Conservation (phyloP, 2,888 invertebrate genomes). For the Pollenia labialis region DNA sequence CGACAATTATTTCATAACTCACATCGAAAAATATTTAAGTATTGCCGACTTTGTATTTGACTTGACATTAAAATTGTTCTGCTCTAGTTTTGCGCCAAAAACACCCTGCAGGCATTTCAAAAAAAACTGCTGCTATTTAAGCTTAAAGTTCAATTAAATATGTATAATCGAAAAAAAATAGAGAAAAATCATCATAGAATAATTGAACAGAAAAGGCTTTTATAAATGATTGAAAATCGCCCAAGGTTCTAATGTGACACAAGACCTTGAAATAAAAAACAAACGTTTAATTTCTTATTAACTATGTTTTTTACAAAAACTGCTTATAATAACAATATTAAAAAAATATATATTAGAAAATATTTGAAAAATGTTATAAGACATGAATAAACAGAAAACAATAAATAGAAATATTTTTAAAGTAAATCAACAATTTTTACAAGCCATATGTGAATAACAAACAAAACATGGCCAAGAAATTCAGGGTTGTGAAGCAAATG, state of each 20-base stretch:
- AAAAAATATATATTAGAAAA: conserved; percentile 11
- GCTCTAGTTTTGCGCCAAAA: conserved; percentile 41
- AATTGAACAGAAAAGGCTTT: conserved; percentile 24
- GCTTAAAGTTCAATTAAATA: conserved; percentile 41
- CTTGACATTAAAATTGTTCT: conserved; percentile 55
- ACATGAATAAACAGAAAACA: not conserved
- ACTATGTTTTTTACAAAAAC: not conserved
- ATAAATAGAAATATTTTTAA: not conserved
- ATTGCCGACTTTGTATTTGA: conserved; percentile 6
- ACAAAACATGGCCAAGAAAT: conserved; percentile 6
- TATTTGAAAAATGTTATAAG: not conserved
- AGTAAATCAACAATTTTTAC: conserved; percentile 1
- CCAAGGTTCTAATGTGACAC: conserved; percentile 17
- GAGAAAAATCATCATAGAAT: conserved; percentile 23
- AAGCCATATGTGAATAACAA: conserved; percentile 8
- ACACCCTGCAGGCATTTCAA: conserved; percentile 30
- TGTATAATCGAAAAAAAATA: conserved; percentile 12
- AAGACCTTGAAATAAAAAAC: conserved; percentile 52
- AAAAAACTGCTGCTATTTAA: conserved; percentile 34
- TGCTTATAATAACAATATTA: not conserved
- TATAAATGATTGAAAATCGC: conserved; percentile 40
- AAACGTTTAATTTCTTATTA: conserved; percentile 18
- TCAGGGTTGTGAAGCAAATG: not conserved
- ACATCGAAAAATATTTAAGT: not conserved
- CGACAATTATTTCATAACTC: not conserved